Percentiles rank a stretch among this genome's conserved stretches.
phyloP scores from a whole-genome alignment of 2,888 invertebrate species.

The Elysia crispata region DNA sequence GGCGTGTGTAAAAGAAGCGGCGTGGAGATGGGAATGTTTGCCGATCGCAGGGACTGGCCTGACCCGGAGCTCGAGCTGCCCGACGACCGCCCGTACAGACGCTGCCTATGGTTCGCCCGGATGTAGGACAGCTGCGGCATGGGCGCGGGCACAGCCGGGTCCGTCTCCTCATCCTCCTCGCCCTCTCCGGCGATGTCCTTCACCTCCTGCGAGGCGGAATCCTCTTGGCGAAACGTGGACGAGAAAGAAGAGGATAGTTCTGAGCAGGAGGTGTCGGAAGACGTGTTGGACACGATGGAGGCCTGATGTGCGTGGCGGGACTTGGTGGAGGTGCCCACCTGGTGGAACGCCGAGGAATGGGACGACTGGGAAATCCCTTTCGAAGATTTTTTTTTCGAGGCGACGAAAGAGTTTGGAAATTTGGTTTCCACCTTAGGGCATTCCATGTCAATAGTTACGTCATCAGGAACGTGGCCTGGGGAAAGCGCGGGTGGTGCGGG shows the following conservation, averaged over 20 bases:
- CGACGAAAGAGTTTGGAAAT: constrained; percentile 47
- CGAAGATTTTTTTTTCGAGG: constrained; percentile 23
- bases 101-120: neutral
- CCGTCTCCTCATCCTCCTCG: too few relatives aligned
- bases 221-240: neutral
- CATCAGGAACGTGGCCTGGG: too few relatives aligned
- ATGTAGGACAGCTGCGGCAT: neutral
- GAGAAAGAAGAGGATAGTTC: neutral
- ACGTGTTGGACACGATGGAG: neutral
- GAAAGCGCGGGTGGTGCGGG: too few relatives aligned
- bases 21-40: neutral
- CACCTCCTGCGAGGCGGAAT: too few relatives aligned
- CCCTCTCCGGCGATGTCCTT: too few relatives aligned
- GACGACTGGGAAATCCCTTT: too few relatives aligned
- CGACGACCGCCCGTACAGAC: constrained; percentile 22
- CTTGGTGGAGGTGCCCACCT: too few relatives aligned
- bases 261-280: neutral
- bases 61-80: constrained; percentile 36
- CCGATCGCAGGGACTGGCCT: constrained; percentile 38
- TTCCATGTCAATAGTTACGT: too few relatives aligned
- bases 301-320: too few relatives aligned
- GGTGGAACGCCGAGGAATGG: too few relatives aligned
- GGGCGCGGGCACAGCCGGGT: too few relatives aligned
- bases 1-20: neutral
- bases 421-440: constrained; percentile 37